phyloP scores from a whole-genome alignment of 2,113 vertebrate genomes.

The Indri indri region DNA sequence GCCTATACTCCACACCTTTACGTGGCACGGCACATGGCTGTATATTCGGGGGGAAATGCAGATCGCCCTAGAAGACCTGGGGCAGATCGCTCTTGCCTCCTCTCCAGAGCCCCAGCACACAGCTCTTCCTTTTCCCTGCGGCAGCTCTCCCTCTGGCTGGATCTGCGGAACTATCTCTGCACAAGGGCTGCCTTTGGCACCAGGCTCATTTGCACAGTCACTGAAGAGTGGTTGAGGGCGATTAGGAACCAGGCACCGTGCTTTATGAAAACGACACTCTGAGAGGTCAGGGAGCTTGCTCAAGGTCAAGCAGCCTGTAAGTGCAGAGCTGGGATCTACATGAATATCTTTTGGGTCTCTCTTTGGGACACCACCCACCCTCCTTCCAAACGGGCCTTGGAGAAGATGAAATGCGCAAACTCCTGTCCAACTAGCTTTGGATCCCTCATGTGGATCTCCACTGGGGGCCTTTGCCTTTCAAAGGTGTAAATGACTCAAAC shows the following conservation, averaged over 20 bases:
- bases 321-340: background rate
- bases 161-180: background rate
- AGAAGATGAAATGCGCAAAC: background rate
- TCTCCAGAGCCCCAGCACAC: background rate
- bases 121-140: background rate
- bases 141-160: background rate
- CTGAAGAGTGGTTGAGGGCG: background rate
- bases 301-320: background rate
- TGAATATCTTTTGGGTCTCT: rapidly evolving
- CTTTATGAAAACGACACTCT: background rate
- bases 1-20: background rate
- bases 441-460: background rate
- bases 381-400: background rate
- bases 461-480: background rate
- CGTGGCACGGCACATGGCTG: background rate
- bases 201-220: background rate
- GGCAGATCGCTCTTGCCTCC: background rate
- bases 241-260: background rate
- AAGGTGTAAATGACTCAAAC: background rate
- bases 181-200: background rate
- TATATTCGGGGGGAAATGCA: background rate
- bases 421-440: too few species aligned
- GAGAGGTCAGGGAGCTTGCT: background rate
- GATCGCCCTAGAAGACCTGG: background rate
- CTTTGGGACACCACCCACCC: too few species aligned